Conservation (phyloP, 1,140 invertebrate species). For the Caenorhabditis tropicalis region DNA sequence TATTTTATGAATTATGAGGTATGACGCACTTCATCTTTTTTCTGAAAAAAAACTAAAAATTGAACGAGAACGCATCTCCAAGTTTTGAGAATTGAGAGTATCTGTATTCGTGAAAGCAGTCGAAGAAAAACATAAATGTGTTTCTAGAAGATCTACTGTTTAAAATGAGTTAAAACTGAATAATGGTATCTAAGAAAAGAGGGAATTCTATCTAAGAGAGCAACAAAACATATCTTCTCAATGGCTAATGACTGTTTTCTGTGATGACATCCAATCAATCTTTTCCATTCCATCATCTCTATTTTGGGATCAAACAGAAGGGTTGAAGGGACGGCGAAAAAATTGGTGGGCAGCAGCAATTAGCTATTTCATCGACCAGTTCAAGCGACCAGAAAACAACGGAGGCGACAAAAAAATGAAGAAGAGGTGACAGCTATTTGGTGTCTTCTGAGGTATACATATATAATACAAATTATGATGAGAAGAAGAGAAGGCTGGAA, state of each 20-base stretch:
- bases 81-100: too few relatives aligned
- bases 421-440: conserved; percentile 15
- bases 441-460: neutral
- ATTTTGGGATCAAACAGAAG: neutral
- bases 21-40: neutral
- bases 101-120: too few relatives aligned
- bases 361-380: conserved; percentile 17
- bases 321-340: neutral
- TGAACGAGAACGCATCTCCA: too few relatives aligned
- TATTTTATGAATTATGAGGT: neutral
- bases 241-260: neutral
- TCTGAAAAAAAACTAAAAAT: too few relatives aligned
- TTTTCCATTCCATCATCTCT: neutral
- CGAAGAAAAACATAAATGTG: too few relatives aligned
- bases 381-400: conserved; percentile 4
- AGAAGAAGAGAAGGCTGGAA: neutral
- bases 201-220: too few relatives aligned
- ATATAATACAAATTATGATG: conserved; percentile 22
- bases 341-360: conserved; percentile 4
- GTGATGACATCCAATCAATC: neutral
- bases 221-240: neutral
- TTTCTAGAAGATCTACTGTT: too few relatives aligned
- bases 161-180: too few relatives aligned
- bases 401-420: neutral
- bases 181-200: too few relatives aligned